Conservation (phyloP, 2,888 invertebrate species). For the Rhagophthalmus giganteus region DNA sequence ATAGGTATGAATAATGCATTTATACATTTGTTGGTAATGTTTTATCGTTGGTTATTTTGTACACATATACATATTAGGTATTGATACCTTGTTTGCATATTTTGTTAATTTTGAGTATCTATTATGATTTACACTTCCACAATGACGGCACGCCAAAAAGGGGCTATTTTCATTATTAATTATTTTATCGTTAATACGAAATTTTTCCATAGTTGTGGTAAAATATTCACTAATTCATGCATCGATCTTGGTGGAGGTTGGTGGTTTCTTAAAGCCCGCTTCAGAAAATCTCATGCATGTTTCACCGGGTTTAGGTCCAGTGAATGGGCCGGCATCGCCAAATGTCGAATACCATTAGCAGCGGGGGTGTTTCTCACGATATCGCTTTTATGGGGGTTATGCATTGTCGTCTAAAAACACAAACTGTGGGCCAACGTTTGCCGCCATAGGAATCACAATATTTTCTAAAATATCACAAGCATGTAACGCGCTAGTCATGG, state of each 20-base stretch:
- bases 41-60: conserved; percentile 32
- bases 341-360: not conserved
- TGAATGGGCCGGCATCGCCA: too few species aligned
- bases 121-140: not conserved
- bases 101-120: not conserved
- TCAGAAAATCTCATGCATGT: not conserved
- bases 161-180: not conserved
- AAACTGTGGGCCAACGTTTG: not conserved
- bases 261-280: not conserved
- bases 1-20: conserved; percentile 39
- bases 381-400: not conserved
- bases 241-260: not conserved
- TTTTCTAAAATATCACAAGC: not conserved
- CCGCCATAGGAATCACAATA: not conserved
- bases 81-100: not conserved
- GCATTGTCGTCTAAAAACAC: not conserved
- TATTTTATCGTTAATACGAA: too few species aligned
- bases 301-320: too few species aligned
- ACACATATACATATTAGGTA: not conserved
- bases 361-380: not conserved
- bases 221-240: not conserved
- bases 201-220: not conserved
- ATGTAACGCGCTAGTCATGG: conserved; percentile 4
- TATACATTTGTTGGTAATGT: conserved; percentile 38
- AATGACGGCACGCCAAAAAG: not conserved